These are phyloP conservation scores for Alviniconcha strummeri DNA, from an alignment of 2,888 invertebrate species.

Conservation along the genomic window DNA sequence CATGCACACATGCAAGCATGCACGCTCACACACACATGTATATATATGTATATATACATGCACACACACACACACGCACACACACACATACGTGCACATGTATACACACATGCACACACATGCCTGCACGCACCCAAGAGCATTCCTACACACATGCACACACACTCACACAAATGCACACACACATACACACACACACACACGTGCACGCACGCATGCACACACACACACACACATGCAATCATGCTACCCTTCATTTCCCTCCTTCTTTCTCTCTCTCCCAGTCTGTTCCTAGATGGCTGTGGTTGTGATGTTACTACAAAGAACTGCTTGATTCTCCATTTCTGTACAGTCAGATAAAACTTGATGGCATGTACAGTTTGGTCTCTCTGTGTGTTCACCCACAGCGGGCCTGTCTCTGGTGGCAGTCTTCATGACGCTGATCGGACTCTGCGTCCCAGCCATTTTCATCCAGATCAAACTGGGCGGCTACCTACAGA, in stretches of 20 bases:
- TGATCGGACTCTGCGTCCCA: conserved; percentile 58
- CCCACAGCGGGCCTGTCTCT: conserved; percentile 54
- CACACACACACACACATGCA: background rate
- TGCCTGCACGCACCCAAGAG: background rate
- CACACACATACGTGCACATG: background rate
- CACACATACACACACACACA: background rate
- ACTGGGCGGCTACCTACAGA: conserved; percentile 63
- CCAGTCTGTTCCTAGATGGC: background rate
- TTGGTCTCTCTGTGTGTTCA: background rate
- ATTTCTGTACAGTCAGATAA: too few relatives aligned
- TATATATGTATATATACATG: background rate
- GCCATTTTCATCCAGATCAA: conserved; percentile 64
- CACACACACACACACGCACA: background rate
- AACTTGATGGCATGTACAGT: too few relatives aligned
- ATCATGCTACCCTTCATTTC: background rate
- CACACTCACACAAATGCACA: background rate
- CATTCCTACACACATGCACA: background rate
- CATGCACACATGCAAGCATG: background rate
- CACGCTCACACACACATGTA: background rate
- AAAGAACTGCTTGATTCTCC: too few relatives aligned
- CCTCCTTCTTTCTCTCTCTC: background rate
- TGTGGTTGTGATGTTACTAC: too few relatives aligned
- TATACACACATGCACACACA: background rate
- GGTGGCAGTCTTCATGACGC: conserved; percentile 54
- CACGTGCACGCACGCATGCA: background rate